Evolutionary conservation across 2,888 invertebrate genomes (phyloP).

Genomic region (Crossocerus cetratus): DNA sequence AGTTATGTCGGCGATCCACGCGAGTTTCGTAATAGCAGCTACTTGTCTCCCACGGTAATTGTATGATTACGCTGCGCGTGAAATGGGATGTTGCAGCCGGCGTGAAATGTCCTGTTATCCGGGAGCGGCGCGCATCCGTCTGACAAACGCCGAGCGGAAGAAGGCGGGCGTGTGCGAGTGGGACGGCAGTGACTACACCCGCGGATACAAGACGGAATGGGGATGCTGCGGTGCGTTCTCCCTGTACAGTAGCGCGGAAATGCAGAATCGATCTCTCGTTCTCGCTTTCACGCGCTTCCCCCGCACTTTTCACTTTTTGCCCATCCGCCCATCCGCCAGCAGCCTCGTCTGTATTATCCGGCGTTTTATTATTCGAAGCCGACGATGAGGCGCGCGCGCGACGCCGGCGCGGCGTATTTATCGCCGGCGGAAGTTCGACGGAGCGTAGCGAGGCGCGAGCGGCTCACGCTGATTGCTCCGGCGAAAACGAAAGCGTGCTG

Average conservation of each 20-base stretch:
- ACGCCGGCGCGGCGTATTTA: constrained; percentile 38
- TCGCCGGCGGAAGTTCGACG: constrained; percentile 42
- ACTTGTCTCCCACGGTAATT: background rate
- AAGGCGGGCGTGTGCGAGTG: background rate
- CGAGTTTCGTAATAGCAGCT: too few species aligned
- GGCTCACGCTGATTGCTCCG: constrained; percentile 38
- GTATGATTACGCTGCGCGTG: background rate
- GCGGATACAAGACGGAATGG: too few species aligned
- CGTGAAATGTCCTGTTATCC: background rate
- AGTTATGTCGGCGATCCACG: too few species aligned
- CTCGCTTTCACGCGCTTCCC: background rate
- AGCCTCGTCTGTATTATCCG: too few species aligned
- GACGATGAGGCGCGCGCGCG: too few species aligned
- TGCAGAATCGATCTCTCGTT: constrained; percentile 1
- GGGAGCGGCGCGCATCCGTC: constrained; percentile 13
- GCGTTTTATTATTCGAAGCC: constrained; percentile 46
- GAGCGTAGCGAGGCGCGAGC: constrained; percentile 33
- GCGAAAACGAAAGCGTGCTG: constrained; percentile 33
- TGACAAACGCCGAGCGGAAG: constrained; percentile 1
- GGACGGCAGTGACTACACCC: too few species aligned
- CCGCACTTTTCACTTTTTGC: constrained; percentile 15
- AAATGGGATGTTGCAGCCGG: background rate
- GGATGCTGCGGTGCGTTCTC: constrained; percentile 8
- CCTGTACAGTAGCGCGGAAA: constrained; percentile 29
- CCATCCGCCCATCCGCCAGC: too few species aligned